Base-by-base conservation (phyloP, 35 echinoderm and acorn worm species). In the Apostichopus japonicus region DNA sequence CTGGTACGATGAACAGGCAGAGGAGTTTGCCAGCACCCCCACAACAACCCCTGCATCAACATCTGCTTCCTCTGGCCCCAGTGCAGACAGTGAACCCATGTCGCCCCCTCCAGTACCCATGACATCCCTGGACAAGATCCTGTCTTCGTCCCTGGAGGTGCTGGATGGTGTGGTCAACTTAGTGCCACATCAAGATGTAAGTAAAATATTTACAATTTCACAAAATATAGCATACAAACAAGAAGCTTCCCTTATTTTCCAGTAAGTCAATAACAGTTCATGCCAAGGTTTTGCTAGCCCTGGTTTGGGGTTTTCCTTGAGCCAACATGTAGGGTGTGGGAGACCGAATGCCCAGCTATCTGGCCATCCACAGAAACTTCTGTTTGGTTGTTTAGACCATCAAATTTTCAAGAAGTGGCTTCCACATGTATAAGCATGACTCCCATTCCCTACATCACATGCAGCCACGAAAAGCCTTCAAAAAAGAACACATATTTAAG, bases 1-100 rank as follows among this genome's bases (percentile, higher is more conserved):
- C 53, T 99, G 97, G 97, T 93, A 95, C 24, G 97, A 99, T 79
- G 97, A 99, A 76, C 95, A 95, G 44, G 95, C 93, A 23, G 97
- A 99, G 23, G 97, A 99, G 55, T 99, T 99, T 90, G 90, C 95
- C 59, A 84, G 93, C 53, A 90, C 94, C 80, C 93, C 97, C 53
- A 90, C 90, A 6, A 88, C 72, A 23, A 86, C 79, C 55, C 93
- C 93, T 86, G 75, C 92, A 65, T 90, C 92, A 16, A 94, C 71
- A 23, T 78, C 94, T 0, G 70, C 91, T 10, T 88, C 94, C 65
- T 90, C 93, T 6, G 87, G 54, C 27, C 78, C n/a, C 54, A 65
- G 55, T 55, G 73, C 88, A 5, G 78, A 99, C 88, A 95, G 91
- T 76, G 97, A 99, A 33, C 79, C 89, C 0, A 92, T 93, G 55